These are phyloP conservation scores for Alexandromys fortis DNA, from an alignment of 2,113 vertebrate genomes.

Conservation along the genomic window DNA sequence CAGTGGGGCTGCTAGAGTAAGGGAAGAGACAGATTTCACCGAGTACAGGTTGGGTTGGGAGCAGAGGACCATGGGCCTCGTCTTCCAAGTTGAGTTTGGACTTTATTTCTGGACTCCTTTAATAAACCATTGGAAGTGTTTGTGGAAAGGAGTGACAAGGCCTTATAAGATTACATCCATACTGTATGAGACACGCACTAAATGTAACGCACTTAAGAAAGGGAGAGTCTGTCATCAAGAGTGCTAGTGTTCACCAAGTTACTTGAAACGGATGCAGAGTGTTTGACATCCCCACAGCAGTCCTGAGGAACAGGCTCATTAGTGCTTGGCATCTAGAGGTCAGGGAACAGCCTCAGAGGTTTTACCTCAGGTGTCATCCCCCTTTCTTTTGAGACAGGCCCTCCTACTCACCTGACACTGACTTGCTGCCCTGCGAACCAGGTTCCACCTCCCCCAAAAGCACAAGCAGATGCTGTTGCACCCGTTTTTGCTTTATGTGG, in stretches of 20 bases:
- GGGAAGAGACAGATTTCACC: not conserved
- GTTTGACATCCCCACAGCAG: not conserved
- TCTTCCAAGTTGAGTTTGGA: slow-evolving; percentile 12
- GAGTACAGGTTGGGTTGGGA: not conserved
- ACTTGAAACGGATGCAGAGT: not conserved
- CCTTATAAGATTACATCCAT: not conserved
- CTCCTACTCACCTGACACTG: not conserved
- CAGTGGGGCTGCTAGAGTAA: not conserved
- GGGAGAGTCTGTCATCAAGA: not conserved
- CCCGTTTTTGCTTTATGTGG: not conserved
- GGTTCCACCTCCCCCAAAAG: not conserved
- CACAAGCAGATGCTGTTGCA: too few relatives aligned
- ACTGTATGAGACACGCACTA: not conserved
- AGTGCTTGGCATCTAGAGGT: not conserved
- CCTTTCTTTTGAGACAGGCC: not conserved
- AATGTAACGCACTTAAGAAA: not conserved
- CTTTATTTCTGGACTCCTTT: not conserved
- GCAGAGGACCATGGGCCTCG: not conserved
- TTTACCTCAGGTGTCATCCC: too few relatives aligned
- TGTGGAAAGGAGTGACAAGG: not conserved
- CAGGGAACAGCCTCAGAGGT: not conserved
- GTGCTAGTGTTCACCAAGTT: not conserved
- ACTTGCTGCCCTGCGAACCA: not conserved
- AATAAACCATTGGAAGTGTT: not conserved
- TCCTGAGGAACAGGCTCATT: not conserved